A percentile compares a stretch with the other conserved stretches of the same genome.
Conservation (phyloP, 2,888 invertebrate genomes). For the Leptopilina myrica region DNA sequence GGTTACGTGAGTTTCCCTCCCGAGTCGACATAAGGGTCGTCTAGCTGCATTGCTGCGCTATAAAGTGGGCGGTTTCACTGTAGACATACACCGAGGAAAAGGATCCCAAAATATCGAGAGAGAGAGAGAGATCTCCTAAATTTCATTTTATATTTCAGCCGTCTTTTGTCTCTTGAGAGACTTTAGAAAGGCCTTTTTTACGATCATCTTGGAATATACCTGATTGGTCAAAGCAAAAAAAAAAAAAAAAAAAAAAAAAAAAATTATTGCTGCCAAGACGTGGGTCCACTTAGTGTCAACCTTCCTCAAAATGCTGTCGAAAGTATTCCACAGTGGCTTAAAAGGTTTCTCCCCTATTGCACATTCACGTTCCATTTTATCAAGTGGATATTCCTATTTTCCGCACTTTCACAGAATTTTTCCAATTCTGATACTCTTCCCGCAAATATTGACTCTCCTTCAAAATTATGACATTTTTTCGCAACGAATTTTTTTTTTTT, state of each 20-base stretch:
- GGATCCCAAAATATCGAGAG: conserved; percentile 9
- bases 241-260: neutral
- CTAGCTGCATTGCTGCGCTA: conserved; percentile 13
- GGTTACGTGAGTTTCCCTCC: conserved; percentile 17
- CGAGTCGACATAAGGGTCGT: conserved; percentile 16
- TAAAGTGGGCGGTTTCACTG: conserved; percentile 7
- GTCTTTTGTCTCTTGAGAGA: conserved; percentile 20
- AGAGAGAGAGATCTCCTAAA: conserved; percentile 12
- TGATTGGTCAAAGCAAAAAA: conserved; percentile 15
- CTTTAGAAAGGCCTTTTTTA: conserved; percentile 21
- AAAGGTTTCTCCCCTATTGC: neutral
- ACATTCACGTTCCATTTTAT: conserved; percentile 3
- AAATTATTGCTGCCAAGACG: neutral
- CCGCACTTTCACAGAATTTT: neutral
- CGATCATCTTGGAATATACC: conserved; percentile 13
- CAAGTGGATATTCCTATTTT: neutral
- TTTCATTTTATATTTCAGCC: conserved; percentile 20
- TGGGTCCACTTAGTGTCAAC: conserved; percentile 26
- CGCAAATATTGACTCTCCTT: neutral
- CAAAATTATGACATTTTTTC: no score
- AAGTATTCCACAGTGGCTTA: conserved; percentile 24
- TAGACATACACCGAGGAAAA: neutral
- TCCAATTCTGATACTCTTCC: neutral
- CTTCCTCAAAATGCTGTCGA: conserved; percentile 9
- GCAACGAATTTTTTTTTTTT: no score